Evolutionary conservation across 2,888 invertebrate species (phyloP).

Genomic region (Caprella mutica): DNA sequence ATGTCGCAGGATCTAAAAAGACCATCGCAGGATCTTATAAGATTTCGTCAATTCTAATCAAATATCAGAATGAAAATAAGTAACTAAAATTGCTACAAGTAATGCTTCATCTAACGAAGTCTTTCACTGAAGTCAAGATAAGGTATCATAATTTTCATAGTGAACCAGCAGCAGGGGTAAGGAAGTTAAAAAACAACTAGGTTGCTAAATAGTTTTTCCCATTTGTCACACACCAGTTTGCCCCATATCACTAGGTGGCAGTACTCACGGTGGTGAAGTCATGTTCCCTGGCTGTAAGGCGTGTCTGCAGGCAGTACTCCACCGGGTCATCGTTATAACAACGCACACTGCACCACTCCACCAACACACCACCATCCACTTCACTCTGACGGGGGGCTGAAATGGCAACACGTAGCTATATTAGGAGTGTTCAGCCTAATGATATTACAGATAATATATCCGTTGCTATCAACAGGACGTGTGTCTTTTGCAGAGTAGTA

Average conservation of each 20-base stretch:
- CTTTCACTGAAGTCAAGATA: too few species aligned
- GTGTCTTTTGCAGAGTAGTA: too few species aligned
- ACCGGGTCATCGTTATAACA: slow-evolving; percentile 49
- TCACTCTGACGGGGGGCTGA: slow-evolving; percentile 29
- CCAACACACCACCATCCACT: slow-evolving; percentile 13
- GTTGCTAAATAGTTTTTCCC: too few species aligned
- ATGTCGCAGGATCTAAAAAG: too few species aligned
- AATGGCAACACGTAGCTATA: background rate
- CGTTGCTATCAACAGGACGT: background rate
- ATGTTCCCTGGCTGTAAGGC: slow-evolving; percentile 48
- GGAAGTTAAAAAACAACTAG: too few species aligned
- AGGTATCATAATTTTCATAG: too few species aligned
- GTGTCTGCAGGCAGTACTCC: slow-evolving; percentile 62
- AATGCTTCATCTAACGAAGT: too few species aligned
- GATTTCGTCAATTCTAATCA: too few species aligned
- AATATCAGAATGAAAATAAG: too few species aligned
- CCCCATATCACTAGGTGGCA: background rate
- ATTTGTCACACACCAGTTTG: background rate
- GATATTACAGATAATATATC: background rate
- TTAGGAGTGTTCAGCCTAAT: background rate
- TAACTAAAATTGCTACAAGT: too few species aligned
- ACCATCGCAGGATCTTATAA: too few species aligned
- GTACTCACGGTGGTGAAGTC: slow-evolving; percentile 51
- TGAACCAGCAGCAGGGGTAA: too few species aligned
- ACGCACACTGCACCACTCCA: slow-evolving; percentile 33